A percentile compares a stretch with the other conserved stretches of the same genome.
Conservation (phyloP, 2,888 invertebrate species). For the Diaprepes abbreviatus region DNA sequence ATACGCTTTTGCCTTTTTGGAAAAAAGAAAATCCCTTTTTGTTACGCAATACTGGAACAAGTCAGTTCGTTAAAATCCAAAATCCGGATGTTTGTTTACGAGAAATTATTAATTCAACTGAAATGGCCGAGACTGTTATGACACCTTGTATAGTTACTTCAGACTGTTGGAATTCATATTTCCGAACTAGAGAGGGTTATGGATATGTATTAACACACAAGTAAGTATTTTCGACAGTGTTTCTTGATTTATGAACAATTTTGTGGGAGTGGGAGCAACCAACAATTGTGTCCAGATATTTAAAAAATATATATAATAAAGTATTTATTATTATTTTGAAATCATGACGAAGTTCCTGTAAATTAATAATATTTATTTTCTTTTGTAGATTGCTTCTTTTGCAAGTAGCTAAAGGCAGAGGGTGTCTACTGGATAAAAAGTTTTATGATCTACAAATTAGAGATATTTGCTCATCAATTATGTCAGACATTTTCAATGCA, state of each 20-base stretch:
- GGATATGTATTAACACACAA: constrained; percentile 55
- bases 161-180: constrained; percentile 52
- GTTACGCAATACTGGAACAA: constrained; percentile 4
- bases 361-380: not conserved
- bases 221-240: constrained; percentile 48
- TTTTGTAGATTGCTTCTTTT: constrained; percentile 52
- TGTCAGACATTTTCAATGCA: constrained; percentile 50
- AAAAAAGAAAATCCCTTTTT: constrained; percentile 21
- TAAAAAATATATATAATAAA: too few relatives aligned
- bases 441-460: constrained; percentile 46
- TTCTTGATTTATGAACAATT: not conserved
- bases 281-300: too few relatives aligned
- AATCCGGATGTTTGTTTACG: constrained; percentile 52
- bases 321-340: not conserved
- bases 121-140: constrained; percentile 14
- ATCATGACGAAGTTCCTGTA: too few relatives aligned
- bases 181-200: constrained; percentile 36
- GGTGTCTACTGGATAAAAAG: constrained; percentile 47
- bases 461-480: constrained; percentile 54
- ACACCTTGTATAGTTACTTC: constrained; percentile 46
- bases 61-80: not conserved
- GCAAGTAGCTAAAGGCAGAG: constrained; percentile 54
- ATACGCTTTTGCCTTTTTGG: constrained; percentile 26
- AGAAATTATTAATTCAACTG: constrained; percentile 49
- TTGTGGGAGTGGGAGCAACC: too few relatives aligned